Evolutionary conservation across 2,888 invertebrate species (phyloP), one percentile per base, ranked within the genome.

Genomic region (Drosophila paramelanica): DNA sequence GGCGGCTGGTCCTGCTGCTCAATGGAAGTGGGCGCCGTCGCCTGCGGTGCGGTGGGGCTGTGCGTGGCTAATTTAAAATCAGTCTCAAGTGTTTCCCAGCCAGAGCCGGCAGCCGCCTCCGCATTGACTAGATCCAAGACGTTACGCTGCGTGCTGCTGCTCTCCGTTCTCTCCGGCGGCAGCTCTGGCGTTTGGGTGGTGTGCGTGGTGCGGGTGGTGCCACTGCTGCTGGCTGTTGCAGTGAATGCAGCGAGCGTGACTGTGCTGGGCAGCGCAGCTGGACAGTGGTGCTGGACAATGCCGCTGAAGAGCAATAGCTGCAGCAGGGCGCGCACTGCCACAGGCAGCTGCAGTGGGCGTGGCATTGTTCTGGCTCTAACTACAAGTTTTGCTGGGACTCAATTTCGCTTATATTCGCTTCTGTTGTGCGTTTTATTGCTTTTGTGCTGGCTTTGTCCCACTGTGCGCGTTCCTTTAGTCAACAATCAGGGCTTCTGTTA

Each of bases 1-100:
- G 85, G 77, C 1, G 91, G 91, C 51, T 91, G 90, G 79, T 91
- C 91, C 64, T 91, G 91, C 53, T 91, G 91, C 73, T 91, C 91
- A 59, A 89, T 85, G 55, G 91, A 91, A 11, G 90, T 87, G 46
- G 90, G 79, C 11, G 87, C 67, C 10, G 90, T 90, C 65, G 81
- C 73, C 33, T 36, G 36, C n/a, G 59, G 52, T 13, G 60, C 25
- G 39, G 62, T n/a, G 41, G 74, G 62, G 50, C 52, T 73, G 42
- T 60, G 65, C 46, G 81, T 77, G 46, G 75, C 77, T 66, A 81
- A 64, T 27, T 68, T 79, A 52, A 75, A 84, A 57, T 88, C 90
- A 81, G 86, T 84, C 81, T 89, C 89, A 78, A 81, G 71, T 46
- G 74, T 79, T 77, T 85, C 88, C 85, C 85, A 86, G 57, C 83